Percentiles rank a stretch among this genome's conserved stretches.
Conservation (phyloP, 1,140 invertebrate species). For the Rhopalosiphum padi region DNA sequence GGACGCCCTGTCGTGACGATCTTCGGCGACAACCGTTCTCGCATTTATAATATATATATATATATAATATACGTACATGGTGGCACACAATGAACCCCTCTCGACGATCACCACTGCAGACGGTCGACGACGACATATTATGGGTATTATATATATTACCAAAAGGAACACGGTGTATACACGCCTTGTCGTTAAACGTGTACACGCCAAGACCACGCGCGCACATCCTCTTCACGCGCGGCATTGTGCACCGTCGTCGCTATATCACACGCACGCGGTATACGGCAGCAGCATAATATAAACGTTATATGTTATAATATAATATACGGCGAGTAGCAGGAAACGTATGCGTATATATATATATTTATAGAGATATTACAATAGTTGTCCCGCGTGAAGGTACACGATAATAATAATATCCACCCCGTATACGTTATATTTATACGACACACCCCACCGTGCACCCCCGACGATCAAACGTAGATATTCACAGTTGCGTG, state of each 20-base stretch:
- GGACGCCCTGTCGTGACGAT: conserved; percentile 43
- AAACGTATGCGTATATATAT: neutral
- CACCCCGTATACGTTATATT: neutral
- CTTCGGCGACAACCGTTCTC: conserved; percentile 38
- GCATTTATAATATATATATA: neutral
- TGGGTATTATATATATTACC: neutral
- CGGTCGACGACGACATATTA: neutral
- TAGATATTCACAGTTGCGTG: conserved; percentile 17
- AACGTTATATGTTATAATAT: neutral
- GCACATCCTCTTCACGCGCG: conserved; percentile 42
- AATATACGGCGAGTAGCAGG: neutral
- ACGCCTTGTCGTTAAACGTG: conserved; percentile 46
- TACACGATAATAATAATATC: conserved; percentile 13
- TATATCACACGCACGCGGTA: neutral
- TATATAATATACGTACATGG: neutral
- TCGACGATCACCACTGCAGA: conserved; percentile 3
- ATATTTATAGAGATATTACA: neutral
- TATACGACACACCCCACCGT: neutral
- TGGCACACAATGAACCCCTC: conserved; percentile 31
- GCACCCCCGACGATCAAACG: neutral
- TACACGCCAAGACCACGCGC: conserved; percentile 45
- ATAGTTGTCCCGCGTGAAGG: neutral
- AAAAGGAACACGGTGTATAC: conserved; percentile 23
- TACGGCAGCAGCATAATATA: neutral
- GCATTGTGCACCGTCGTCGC: conserved; percentile 17